A percentile compares a stretch with the other conserved stretches of the same genome.
phyloP scores from a whole-genome alignment of 2,797 vertebrate species.

The Huso huso region DNA sequence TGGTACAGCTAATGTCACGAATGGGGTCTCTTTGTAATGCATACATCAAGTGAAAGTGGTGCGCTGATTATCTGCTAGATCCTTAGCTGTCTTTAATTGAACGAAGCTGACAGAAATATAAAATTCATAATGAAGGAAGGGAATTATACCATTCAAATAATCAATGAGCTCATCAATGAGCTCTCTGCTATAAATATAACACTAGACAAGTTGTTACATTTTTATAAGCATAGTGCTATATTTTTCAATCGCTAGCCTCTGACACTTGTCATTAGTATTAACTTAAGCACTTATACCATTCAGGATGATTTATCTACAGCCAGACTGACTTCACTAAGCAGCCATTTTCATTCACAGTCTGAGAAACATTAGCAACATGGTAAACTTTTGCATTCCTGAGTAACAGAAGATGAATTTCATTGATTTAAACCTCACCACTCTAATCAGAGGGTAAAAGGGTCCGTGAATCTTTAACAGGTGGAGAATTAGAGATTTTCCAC shows the following conservation, averaged over 20 bases:
- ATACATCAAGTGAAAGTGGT: no score
- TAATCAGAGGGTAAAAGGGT: not conserved
- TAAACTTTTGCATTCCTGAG: constrained; percentile 19
- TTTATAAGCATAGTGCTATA: not conserved
- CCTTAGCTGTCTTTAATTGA: no score
- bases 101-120: no score
- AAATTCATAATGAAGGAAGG: no score
- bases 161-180: no score
- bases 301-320: not conserved
- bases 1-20: no score
- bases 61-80: no score
- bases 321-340: not conserved
- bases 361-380: rapidly evolving
- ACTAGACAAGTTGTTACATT: not conserved
- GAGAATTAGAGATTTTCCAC: constrained; percentile 18
- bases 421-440: not conserved
- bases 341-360: not conserved
- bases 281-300: not conserved
- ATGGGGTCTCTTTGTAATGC: no score
- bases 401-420: constrained; percentile 18
- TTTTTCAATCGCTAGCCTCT: not conserved
- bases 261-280: not conserved
- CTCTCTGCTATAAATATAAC: no score
- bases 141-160: no score
- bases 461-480: no score